Conservation (phyloP, 2,888 invertebrate species). For the Drosophila hamatofila region DNA sequence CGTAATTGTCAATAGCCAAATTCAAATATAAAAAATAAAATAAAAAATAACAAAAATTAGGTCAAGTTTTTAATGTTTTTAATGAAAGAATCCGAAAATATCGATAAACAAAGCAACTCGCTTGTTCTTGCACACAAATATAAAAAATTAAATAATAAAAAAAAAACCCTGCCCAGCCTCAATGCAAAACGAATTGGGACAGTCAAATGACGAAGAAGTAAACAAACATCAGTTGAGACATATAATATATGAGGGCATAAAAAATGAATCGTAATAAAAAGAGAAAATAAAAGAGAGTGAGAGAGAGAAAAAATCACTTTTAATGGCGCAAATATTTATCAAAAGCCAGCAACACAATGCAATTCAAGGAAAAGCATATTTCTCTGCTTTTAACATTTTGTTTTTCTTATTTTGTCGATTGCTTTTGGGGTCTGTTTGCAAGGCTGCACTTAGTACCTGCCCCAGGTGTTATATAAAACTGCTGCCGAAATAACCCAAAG, state of each 20-base stretch:
- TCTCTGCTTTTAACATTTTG: neutral
- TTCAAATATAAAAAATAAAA: conserved; percentile 6
- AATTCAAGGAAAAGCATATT: conserved; percentile 30
- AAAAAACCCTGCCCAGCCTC: conserved; percentile 57
- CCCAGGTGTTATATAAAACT: conserved; percentile 41
- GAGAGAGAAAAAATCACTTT: conserved; percentile 21
- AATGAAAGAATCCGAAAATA: conserved; percentile 36
- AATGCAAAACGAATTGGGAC: conserved; percentile 47
- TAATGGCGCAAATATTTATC: conserved; percentile 47
- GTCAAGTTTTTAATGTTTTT: conserved; percentile 59
- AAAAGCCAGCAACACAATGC: conserved; percentile 34
- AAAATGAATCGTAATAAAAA: conserved; percentile 23
- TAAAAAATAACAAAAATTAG: conserved; percentile 30
- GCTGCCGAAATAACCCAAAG: conserved; percentile 31
- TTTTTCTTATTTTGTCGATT: conserved; percentile 19
- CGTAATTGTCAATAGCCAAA: conserved; percentile 23
- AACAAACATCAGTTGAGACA: conserved; percentile 19
- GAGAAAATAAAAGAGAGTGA: neutral
- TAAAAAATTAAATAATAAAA: neutral
- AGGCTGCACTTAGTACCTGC: conserved; percentile 43
- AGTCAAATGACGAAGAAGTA: conserved; percentile 22
- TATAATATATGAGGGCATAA: conserved; percentile 35
- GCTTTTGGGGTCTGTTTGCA: conserved; percentile 34
- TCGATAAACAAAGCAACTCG: conserved; percentile 52
- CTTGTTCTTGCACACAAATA: conserved; percentile 33